These are phyloP conservation scores for Drosophila neocordata DNA, from an alignment of 1,140 invertebrate genomes.

Conservation along the genomic window DNA sequence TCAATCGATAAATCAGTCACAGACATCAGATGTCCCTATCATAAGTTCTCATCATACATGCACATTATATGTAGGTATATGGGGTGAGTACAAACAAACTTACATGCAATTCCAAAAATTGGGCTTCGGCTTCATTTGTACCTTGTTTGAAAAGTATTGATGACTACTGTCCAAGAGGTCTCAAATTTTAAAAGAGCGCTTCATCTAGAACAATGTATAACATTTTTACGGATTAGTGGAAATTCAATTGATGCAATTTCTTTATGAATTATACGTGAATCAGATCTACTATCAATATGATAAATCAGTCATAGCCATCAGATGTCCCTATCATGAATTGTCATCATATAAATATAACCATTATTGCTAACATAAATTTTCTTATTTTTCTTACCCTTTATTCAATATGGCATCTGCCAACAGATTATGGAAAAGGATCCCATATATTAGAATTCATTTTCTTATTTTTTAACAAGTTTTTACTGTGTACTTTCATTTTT, in stretches of 20 bases:
- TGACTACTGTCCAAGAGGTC: neutral
- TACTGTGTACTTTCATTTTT: no score
- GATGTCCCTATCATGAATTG: conserved; percentile 39
- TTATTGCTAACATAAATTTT: neutral
- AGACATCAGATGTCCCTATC: conserved; percentile 54
- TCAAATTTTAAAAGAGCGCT: neutral
- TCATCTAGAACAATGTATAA: neutral
- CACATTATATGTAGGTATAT: no score
- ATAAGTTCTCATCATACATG: conserved; percentile 20
- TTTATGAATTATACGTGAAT: neutral
- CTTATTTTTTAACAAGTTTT: no score
- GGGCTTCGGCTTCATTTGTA: no score
- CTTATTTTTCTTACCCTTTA: neutral
- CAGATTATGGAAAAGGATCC: neutral
- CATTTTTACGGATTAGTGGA: neutral
- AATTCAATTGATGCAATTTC: neutral
- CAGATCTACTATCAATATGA: conserved; percentile 43
- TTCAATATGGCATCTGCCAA: neutral
- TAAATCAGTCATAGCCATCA: conserved; percentile 53
- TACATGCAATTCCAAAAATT: no score
- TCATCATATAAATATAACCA: conserved; percentile 21
- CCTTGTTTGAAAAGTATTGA: neutral
- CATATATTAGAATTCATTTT: no score
- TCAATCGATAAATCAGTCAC: conserved; percentile 48
- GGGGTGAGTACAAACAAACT: no score